Evolutionary conservation across 2,113 vertebrate species (phyloP).

Genomic region (Pimephales promelas): DNA sequence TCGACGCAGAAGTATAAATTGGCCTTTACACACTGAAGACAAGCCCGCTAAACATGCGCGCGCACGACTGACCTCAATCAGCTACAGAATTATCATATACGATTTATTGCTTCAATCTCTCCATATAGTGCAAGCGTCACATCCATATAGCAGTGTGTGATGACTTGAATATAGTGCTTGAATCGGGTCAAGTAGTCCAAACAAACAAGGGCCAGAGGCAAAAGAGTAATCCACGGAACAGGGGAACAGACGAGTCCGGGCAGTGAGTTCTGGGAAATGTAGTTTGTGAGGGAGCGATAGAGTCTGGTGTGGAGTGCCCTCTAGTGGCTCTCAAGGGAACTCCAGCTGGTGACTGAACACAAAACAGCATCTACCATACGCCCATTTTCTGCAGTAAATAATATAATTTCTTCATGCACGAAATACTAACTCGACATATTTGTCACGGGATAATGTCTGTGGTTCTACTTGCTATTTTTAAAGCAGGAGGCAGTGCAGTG

Average conservation of each 20-base stretch:
- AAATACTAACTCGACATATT: background rate
- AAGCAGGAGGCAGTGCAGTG: background rate
- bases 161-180: background rate
- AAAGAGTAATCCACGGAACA: too few relatives aligned
- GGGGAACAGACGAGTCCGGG: too few relatives aligned
- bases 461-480: background rate
- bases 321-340: too few relatives aligned
- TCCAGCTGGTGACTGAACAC: too few relatives aligned
- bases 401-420: background rate
- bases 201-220: too few relatives aligned
- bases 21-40: too few relatives aligned
- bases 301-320: too few relatives aligned
- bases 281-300: too few relatives aligned
- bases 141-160: background rate
- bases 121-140: background rate
- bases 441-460: background rate
- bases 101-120: background rate
- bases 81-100: background rate
- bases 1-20: too few relatives aligned
- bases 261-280: too few relatives aligned
- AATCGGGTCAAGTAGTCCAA: background rate
- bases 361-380: background rate
- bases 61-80: too few relatives aligned
- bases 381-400: background rate
- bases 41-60: background rate